Base-by-base conservation (phyloP, 2,797 vertebrate species). In the Schizothorax lantsangensis region DNA sequence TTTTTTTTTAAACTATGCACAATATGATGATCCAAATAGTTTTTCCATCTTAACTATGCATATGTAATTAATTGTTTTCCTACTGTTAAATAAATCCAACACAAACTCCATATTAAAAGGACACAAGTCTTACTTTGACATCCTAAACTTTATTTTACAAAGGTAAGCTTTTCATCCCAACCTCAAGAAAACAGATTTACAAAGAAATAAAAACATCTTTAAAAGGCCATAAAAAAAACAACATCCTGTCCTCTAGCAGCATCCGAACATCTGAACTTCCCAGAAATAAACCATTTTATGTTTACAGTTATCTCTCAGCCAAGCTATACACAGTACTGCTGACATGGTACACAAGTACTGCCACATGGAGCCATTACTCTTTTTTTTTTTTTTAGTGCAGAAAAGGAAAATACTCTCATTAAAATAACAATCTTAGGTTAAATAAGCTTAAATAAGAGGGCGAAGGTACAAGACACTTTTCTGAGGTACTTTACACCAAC, bases 381-480 rank as follows among this genome's bases (percentile, higher is more conserved):
- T 45, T 45, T 45, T 45, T 45, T 40, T 45, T 10, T 40, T 8
- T 40, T 45, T 43, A 10, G 43, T 45, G 43, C 43, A 45, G 43
- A 45, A 45, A 45, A 45, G 43, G 43, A 45, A 45, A 45, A 45
- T 10, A 45, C 43, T 45, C 43, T 91, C 93, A 94, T 85, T 86
- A 89, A 92, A 91, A 90, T 88, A 90, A 95, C 94, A 92, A 91
- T 91, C 93, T 93, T 90, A 92, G 96, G 95, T 96, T 96, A 96
- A 97, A 96, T 95, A 96, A 95, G 95, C 93, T 97, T 96, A 96
- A 96, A 96, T 96, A 96, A 95, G 92, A 92, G 92, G 93, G 95
- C 96, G 96, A 96, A 82, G 96, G 96, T 95, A 96, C 93, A 95
- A 94, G 94, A 95, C 94, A 94, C 91, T 95, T 94, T 91, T 96